Evolutionary conservation across 2,113 vertebrate species (phyloP), one percentile per base, ranked within the genome.

Genomic region (Corapipo altera): DNA sequence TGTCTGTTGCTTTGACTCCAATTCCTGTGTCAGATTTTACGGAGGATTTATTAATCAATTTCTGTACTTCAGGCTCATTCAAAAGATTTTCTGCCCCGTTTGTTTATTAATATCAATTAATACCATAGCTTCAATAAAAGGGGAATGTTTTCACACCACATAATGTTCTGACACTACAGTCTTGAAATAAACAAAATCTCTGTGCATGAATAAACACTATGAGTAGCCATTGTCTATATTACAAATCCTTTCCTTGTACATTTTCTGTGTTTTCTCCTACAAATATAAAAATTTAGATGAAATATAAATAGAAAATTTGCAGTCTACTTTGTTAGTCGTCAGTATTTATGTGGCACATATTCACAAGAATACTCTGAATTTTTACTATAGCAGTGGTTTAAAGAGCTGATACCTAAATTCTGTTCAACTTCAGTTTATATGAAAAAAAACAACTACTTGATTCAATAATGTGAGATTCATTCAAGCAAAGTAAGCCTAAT

Each of bases 401-500:
- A 80, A 80, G 54, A 80, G 11, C 22, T 85, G 32, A 48, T 39
- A 14, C 9, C 3, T 22, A 37, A 48, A 15, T 55, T 72, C 21
- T 66, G 14, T 62, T 73, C 17, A 75, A 46, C 22, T 84, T 91
- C 21, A 57, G 20, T 11, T 87, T 85, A 73, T 51, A 72, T n/a
- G 15, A 59, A 72, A 55, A 64, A 46, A 48, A 77, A 11, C 5
- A 72, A 69, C 48, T 26, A 58, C 23, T 69, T 59, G 12, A 51
- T 84, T 88, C 49, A 65, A 44, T 73, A 73, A 43, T 5, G 1
- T 73, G 24, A 78, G 7, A 37, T 65, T 89, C 41, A 70, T 79
- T 88, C 78, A 78, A 92, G 55, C n/a, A 96, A 94, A 92, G 75
- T 79, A 78, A 79, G 21, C 33, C 66, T 75, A 91, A 81, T 64